Conservation (phyloP, 2,113 vertebrate species). For the Anarrhichthys ocellatus region DNA sequence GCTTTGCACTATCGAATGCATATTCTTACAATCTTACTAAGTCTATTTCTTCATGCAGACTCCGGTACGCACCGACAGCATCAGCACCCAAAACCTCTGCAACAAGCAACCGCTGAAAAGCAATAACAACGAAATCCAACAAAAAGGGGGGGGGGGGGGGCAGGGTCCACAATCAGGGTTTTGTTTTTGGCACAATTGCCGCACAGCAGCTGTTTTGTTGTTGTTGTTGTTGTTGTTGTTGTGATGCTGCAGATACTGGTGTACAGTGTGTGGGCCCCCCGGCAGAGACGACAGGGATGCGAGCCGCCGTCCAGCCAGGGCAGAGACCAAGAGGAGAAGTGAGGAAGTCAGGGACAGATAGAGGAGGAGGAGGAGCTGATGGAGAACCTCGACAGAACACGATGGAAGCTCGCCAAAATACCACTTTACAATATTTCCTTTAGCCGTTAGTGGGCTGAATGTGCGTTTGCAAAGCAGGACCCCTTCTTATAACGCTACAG, state of each 20-base stretch:
- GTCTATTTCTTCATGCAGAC: slow-evolving; percentile 14
- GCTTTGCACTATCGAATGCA: neutral
- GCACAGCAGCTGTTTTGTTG: slow-evolving; percentile 38
- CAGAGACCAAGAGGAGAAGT: neutral
- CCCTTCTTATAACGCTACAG: neutral
- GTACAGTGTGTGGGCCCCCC: slow-evolving; percentile 37
- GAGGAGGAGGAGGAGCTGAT: neutral
- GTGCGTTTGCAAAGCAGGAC: slow-evolving; percentile 2
- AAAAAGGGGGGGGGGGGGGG: slow-evolving; percentile 2
- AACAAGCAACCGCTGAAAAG: slow-evolving; percentile 21
- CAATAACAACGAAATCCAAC: slow-evolving; percentile 12
- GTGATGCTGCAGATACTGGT: slow-evolving; percentile 69
- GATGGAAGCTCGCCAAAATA: slow-evolving; percentile 3
- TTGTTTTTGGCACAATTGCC: slow-evolving; percentile 66
- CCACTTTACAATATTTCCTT: slow-evolving; percentile 10
- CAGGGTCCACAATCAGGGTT: slow-evolving; percentile 45
- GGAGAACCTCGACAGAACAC: slow-evolving; percentile 16
- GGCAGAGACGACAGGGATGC: slow-evolving; percentile 34
- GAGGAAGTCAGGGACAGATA: neutral
- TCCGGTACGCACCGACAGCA: slow-evolving; percentile 23
- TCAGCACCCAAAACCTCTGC: slow-evolving; percentile 12
- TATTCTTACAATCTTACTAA: neutral
- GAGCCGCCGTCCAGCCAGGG: neutral
- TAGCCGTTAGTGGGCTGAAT: neutral
- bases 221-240: slow-evolving; percentile 26